Conservation (phyloP, 1,140 invertebrate species). For the Catajapyx aquilonaris region DNA sequence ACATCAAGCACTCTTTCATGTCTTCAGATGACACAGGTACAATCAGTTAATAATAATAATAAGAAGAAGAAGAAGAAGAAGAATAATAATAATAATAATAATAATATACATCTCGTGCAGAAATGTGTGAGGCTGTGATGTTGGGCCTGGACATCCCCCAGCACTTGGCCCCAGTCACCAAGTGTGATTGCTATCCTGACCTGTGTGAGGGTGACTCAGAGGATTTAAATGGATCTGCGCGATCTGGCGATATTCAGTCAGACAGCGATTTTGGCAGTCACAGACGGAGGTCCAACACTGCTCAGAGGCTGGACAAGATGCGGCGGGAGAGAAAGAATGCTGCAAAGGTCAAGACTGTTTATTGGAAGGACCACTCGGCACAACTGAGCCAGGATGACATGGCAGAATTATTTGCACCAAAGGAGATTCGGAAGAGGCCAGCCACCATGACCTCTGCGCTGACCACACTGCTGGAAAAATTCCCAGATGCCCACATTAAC, state of each 20-base stretch:
- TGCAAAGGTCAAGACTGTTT: slow-evolving; percentile 52
- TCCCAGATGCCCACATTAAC: slow-evolving; percentile 49
- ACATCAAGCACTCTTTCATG: slow-evolving; percentile 83
- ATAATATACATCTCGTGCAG: slow-evolving; percentile 18
- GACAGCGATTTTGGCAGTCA: slow-evolving; percentile 51
- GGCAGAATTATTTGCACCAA: background rate
- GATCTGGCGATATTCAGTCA: slow-evolving; percentile 39
- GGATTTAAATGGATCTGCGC: slow-evolving; percentile 30
- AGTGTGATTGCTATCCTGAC: slow-evolving; percentile 47
- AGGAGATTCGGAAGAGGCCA: slow-evolving; percentile 5
- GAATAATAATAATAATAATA: background rate
- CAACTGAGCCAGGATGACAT: slow-evolving; percentile 8
- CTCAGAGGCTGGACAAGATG: slow-evolving; percentile 69
- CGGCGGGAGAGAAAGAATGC: slow-evolving; percentile 62
- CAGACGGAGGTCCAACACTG: slow-evolving; percentile 66
- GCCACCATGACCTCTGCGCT: slow-evolving; percentile 30
- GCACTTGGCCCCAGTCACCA: slow-evolving; percentile 30
- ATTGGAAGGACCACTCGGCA: slow-evolving; percentile 41
- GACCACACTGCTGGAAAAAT: slow-evolving; percentile 48
- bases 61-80: too few species aligned
- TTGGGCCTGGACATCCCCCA: slow-evolving; percentile 44
- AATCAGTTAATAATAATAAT: background rate
- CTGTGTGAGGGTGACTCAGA: slow-evolving; percentile 52
- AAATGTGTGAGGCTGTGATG: slow-evolving; percentile 58
- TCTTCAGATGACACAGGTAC: slow-evolving; percentile 82